Percentiles rank a stretch among this genome's conserved stretches.
These are phyloP conservation scores for Amphipoea oculea DNA, from an alignment of 2,888 invertebrate genomes.

Conservation along the genomic window DNA sequence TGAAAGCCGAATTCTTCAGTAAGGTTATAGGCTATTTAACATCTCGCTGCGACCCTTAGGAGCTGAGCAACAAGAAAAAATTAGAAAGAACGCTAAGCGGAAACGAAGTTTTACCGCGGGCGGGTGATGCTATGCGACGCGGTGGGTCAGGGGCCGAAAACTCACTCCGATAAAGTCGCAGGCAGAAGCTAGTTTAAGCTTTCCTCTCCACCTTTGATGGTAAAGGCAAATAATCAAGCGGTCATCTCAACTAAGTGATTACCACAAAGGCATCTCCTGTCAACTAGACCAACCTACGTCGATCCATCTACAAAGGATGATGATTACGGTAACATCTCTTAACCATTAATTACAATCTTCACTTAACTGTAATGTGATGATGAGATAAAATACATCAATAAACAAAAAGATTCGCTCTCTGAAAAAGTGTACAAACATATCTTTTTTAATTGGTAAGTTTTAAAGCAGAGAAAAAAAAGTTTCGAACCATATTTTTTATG, in stretches of 20 bases:
- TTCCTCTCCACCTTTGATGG: background rate
- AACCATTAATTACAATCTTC: background rate
- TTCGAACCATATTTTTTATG: conserved; percentile 42
- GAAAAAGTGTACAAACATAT: conserved; percentile 24
- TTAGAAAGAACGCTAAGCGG: background rate
- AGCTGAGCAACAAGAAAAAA: background rate
- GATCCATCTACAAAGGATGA: background rate
- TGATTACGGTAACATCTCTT: background rate
- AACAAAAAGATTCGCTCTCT: background rate
- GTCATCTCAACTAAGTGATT: background rate
- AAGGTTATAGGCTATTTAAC: too few relatives aligned
- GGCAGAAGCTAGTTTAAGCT: background rate
- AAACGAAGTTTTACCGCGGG: background rate
- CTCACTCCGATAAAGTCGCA: too few relatives aligned
- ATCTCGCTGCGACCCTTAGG: background rate
- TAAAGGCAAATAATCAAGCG: background rate
- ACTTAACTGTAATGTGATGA: background rate
- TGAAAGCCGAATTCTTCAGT: too few relatives aligned
- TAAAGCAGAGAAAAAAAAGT: conserved; percentile 32
- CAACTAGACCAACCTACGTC: background rate
- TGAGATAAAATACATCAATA: background rate
- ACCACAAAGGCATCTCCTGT: background rate
- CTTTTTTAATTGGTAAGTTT: conserved; percentile 35
- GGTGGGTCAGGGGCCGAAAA: too few relatives aligned
- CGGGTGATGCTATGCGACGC: background rate